Evolutionary conservation across 2,113 vertebrate genomes (phyloP).

Genomic region (Dascyllus trimaculatus): DNA sequence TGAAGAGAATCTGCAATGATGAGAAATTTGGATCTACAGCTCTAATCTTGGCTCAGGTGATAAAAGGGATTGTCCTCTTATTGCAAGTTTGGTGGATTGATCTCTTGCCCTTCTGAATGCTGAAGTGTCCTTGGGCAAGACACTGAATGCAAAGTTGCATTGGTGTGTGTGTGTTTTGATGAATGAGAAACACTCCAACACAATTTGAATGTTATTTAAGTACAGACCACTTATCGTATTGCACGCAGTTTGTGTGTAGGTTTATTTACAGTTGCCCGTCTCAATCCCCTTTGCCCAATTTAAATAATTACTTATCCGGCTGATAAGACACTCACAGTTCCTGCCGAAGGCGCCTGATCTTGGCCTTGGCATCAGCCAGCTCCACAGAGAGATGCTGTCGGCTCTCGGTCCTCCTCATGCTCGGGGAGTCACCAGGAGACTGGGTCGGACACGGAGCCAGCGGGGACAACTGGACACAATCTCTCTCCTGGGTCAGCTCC

Average conservation of each 20-base stretch:
- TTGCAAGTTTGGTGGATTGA: too few species aligned
- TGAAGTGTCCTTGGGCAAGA: too few species aligned
- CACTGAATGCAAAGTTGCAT: too few species aligned
- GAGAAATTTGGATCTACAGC: not conserved
- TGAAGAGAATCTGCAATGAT: not conserved
- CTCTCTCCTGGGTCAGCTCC: constrained; percentile 95
- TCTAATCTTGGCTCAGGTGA: too few species aligned
- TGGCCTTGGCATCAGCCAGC: constrained; percentile 97
- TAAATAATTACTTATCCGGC: constrained; percentile 3
- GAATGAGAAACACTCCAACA: too few species aligned
- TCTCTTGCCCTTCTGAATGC: too few species aligned
- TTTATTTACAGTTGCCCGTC: not conserved
- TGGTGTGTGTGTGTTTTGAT: too few species aligned
- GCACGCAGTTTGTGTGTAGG: too few species aligned
- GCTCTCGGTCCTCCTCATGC: constrained; percentile 96
- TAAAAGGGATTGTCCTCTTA: too few species aligned
- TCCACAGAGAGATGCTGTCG: constrained; percentile 97
- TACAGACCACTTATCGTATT: too few species aligned
- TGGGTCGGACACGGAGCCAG: constrained; percentile 84
- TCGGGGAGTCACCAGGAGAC: constrained; percentile 93
- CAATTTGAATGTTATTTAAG: too few species aligned
- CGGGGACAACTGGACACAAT: constrained; percentile 92
- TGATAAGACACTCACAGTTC: constrained; percentile 92
- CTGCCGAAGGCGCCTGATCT: constrained; percentile 94
- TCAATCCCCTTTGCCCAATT: not conserved